Percentiles rank a stretch among this genome's conserved stretches.
Conservation (phyloP, 2,888 invertebrate species). For the Gari tellinella region DNA sequence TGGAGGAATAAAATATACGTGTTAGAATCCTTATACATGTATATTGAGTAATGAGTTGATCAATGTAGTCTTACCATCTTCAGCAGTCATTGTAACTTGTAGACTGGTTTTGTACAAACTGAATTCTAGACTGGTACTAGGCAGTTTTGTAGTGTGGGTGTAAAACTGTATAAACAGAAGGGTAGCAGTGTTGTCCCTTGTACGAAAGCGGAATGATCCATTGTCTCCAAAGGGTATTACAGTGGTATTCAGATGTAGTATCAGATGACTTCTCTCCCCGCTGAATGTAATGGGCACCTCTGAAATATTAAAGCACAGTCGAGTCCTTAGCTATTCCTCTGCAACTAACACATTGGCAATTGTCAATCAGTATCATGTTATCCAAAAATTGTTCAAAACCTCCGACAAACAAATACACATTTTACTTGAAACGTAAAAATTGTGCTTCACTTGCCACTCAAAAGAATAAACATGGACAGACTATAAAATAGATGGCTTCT, state of each 20-base stretch:
- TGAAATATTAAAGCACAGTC: slow-evolving; percentile 28
- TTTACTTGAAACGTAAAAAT: too few relatives aligned
- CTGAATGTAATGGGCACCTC: slow-evolving; percentile 72
- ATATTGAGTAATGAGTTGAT: too few relatives aligned
- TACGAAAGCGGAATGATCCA: slow-evolving; percentile 75
- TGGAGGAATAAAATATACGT: too few relatives aligned
- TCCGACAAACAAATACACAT: too few relatives aligned
- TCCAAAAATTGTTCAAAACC: too few relatives aligned
- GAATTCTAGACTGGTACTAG: slow-evolving; percentile 69
- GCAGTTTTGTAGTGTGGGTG: slow-evolving; percentile 12
- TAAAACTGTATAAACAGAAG: slow-evolving; percentile 73
- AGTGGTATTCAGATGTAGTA: slow-evolving; percentile 66
- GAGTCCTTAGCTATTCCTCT: too few relatives aligned
- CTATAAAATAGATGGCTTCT: too few relatives aligned
- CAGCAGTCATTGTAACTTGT: slow-evolving; percentile 58
- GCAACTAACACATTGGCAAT: too few relatives aligned
- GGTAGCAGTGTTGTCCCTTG: slow-evolving; percentile 68
- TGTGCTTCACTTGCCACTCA: too few relatives aligned
- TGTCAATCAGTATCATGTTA: too few relatives aligned
- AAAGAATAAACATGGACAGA: too few relatives aligned
- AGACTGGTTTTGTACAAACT: slow-evolving; percentile 66
- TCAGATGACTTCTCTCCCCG: slow-evolving; percentile 69
- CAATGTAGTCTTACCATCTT: slow-evolving; percentile 18
- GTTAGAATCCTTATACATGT: too few relatives aligned
- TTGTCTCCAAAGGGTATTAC: slow-evolving; percentile 73